phyloP scores from a whole-genome alignment of 2,113 vertebrate genomes.

The Serinus canaria region DNA sequence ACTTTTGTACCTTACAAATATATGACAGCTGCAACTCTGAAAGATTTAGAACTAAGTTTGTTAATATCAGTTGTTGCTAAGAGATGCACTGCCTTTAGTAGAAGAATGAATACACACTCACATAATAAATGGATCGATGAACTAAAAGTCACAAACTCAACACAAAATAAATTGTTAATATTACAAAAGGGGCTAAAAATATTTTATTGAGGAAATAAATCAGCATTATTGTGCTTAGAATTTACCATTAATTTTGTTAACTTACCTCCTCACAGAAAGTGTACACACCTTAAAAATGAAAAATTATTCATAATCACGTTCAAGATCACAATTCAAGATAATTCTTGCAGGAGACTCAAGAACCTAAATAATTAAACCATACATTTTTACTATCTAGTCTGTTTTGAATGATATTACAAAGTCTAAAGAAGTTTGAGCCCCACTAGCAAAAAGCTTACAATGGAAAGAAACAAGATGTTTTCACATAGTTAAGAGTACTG shows the following conservation, averaged over 20 bases:
- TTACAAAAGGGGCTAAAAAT: not conserved
- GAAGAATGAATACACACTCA: slow-evolving; percentile 19
- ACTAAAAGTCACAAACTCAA: not conserved
- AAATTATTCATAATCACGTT: not conserved
- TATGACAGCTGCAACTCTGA: slow-evolving; percentile 30
- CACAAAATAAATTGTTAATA: not conserved
- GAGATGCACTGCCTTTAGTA: slow-evolving; percentile 25
- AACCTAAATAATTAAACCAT: not conserved
- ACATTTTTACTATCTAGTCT: not conserved
- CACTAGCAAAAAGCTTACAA: not conserved
- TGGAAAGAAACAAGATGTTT: not conserved
- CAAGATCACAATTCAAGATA: not conserved
- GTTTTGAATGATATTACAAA: not conserved
- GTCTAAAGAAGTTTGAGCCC: not conserved
- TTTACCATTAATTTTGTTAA: not conserved
- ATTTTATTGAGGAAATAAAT: not conserved
- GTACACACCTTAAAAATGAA: not conserved
- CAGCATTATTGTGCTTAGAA: not conserved
- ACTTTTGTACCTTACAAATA: slow-evolving; percentile 42
- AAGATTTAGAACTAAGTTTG: slow-evolving; percentile 44
- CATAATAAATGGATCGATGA: not conserved
- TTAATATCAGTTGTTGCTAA: slow-evolving; percentile 63
- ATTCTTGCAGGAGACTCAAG: not conserved
- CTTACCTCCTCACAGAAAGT: not conserved
- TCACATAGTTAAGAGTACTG: not conserved